A percentile compares a stretch with the other conserved stretches of the same genome.
These are phyloP conservation scores for Gallinago nigripennis DNA, from an alignment of 2,797 vertebrate genomes.

Conservation along the genomic window DNA sequence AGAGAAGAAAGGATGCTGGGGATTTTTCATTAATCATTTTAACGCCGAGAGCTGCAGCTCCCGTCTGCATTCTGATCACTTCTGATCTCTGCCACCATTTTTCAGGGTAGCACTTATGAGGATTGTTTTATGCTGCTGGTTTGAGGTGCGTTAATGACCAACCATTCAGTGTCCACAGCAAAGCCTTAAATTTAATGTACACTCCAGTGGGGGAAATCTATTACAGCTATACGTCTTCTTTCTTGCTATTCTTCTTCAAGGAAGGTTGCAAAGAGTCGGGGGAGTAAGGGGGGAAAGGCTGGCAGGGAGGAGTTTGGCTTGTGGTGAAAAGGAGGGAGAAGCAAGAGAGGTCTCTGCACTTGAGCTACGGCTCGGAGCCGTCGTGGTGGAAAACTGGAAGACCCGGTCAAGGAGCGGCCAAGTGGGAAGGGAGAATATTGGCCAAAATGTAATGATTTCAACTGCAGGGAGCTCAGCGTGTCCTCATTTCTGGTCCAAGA, in stretches of 20 bases:
- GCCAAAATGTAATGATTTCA: background rate
- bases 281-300: background rate
- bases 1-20: slow-evolving; percentile 19
- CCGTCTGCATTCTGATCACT: slow-evolving; percentile 49
- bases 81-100: slow-evolving; percentile 37
- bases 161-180: background rate
- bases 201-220: background rate
- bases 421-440: background rate
- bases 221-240: background rate
- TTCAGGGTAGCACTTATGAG: slow-evolving; percentile 1
- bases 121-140: slow-evolving; percentile 24
- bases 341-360: background rate
- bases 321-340: background rate
- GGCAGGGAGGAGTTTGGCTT: background rate
- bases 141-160: background rate
- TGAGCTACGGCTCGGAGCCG: background rate
- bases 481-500: background rate
- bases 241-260: background rate
- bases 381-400: rapidly evolving
- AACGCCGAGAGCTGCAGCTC: background rate
- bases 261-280: background rate
- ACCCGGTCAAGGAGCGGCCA: background rate
- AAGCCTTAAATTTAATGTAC: background rate
- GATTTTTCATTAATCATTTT: slow-evolving; percentile 51
- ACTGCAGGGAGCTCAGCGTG: background rate